Evolutionary conservation across 23 tunicate genomes (phyloP).

Genomic region (Botrylloides violaceus): DNA sequence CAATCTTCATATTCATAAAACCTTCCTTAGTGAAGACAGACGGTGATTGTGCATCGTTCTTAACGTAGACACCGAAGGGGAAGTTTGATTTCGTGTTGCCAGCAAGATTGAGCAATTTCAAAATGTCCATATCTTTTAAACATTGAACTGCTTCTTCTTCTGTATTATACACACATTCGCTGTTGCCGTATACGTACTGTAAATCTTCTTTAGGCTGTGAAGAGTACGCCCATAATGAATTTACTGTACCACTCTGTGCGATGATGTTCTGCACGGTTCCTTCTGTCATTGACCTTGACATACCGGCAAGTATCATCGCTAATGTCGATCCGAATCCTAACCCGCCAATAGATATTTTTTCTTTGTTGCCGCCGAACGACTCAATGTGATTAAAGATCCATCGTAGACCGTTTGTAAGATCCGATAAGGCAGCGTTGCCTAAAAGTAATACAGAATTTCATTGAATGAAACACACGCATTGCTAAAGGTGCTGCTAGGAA

Average conservation of each 20-base stretch:
- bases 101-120: constrained; percentile 1
- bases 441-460: too few relatives aligned
- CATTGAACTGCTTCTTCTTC: neutral
- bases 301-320: constrained; percentile 3
- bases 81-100: neutral
- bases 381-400: constrained; percentile 11
- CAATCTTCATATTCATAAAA: neutral
- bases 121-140: neutral
- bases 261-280: constrained; percentile 16
- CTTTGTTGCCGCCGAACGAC: constrained; percentile 13
- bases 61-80: constrained; percentile 16
- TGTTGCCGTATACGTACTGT: neutral
- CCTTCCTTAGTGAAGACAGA: neutral
- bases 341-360: constrained; percentile 13
- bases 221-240: constrained; percentile 20
- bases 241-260: constrained; percentile 16
- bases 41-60: neutral
- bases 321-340: constrained; percentile 10
- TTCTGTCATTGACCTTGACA: neutral
- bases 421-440: constrained; percentile 20
- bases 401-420: constrained; percentile 2
- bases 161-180: neutral
- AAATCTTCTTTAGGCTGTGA: neutral
- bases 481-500: too few relatives aligned
- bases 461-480: too few relatives aligned